phyloP scores from a whole-genome alignment of 2,113 vertebrate genomes.

The Hoplias malabaricus region DNA sequence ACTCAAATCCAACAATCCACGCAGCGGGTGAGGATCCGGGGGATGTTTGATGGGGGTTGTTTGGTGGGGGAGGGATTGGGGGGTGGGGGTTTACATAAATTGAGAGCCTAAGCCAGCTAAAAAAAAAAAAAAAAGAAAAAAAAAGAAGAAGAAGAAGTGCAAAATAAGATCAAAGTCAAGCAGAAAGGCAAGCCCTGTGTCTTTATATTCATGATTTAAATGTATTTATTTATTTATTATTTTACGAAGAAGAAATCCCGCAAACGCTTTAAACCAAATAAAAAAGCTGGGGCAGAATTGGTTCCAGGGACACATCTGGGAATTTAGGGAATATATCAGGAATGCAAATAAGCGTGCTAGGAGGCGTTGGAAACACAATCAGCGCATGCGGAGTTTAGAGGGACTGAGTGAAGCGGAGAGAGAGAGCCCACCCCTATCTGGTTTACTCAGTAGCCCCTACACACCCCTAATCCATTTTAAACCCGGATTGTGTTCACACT shows the following conservation, averaged over 20 bases:
- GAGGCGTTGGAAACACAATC: slow-evolving; percentile 39
- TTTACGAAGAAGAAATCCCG: slow-evolving; percentile 14
- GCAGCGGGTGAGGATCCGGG: too few species aligned
- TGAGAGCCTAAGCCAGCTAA: slow-evolving; percentile 11
- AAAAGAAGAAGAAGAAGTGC: too few species aligned
- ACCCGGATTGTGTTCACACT: slow-evolving; percentile 31
- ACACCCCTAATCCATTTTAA: slow-evolving; percentile 42
- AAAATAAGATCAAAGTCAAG: slow-evolving; percentile 42
- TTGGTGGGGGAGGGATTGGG: too few species aligned
- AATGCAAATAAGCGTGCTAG: slow-evolving; percentile 29
- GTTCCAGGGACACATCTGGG: neutral
- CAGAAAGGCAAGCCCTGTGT: slow-evolving; percentile 24
- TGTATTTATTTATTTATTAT: neutral
- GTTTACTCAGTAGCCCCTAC: slow-evolving; percentile 37
- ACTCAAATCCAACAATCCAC: too few species aligned
- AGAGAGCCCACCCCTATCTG: slow-evolving; percentile 36
- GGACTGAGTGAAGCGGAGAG: slow-evolving; percentile 1
- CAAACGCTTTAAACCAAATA: slow-evolving; percentile 34
- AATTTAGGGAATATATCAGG: slow-evolving; percentile 36
- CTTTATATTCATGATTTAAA: slow-evolving; percentile 31
- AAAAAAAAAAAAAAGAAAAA: too few species aligned
- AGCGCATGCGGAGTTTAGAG: neutral
- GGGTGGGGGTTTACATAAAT: slow-evolving; percentile 42
- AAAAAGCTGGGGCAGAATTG: slow-evolving; percentile 28
- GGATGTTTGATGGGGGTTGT: too few species aligned